Percentiles rank a stretch among this genome's conserved stretches.
Evolutionary conservation across 1,140 invertebrate species (phyloP).

Genomic region (Drosophila pachea): DNA sequence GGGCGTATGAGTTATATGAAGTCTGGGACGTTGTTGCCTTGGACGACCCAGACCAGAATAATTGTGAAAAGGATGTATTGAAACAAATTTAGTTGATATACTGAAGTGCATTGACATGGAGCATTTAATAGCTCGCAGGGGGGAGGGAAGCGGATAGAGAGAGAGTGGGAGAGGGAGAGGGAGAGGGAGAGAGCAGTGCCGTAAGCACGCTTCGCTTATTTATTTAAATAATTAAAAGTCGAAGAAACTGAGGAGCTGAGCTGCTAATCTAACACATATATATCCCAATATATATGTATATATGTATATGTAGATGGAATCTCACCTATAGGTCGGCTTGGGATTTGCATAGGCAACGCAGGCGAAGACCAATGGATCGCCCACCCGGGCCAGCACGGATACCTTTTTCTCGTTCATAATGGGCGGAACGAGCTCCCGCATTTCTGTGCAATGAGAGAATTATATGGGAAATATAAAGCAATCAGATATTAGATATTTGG

Average conservation of each 20-base stretch:
- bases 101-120: conserved; percentile 45
- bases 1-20: background rate
- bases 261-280: no score
- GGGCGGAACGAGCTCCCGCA: conserved; percentile 80
- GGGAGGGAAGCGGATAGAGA: no score
- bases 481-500: background rate
- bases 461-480: background rate
- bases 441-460: conserved; percentile 64
- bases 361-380: conserved; percentile 82
- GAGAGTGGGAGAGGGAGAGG: no score
- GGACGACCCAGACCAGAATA: conserved; percentile 19
- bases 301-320: background rate
- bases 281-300: background rate
- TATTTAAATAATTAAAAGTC: no score
- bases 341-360: conserved; percentile 85
- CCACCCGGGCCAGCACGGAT: conserved; percentile 80
- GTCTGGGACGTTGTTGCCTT: conserved; percentile 17
- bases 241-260: no score
- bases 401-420: conserved; percentile 81
- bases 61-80: conserved; percentile 33
- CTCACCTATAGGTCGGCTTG: conserved; percentile 81
- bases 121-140: conserved; percentile 18
- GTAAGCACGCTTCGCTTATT: no score
- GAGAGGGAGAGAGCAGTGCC: no score
- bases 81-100: conserved; percentile 44